Base-by-base conservation (phyloP, 1,140 invertebrate species). In the Luehdorfia chinensis region DNA sequence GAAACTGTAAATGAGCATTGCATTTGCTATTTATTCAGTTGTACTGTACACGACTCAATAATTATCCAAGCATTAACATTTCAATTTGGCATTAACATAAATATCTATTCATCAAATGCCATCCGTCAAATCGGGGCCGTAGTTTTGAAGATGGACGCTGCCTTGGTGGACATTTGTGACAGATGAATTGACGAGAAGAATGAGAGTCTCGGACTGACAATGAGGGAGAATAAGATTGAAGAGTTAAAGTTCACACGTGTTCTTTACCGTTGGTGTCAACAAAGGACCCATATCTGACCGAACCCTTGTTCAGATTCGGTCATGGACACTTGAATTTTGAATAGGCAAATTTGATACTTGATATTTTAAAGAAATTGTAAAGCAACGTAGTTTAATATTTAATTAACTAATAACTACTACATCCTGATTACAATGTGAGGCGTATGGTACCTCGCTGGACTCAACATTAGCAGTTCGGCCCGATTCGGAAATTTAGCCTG, bases 11-110 rank as follows among this genome's bases (percentile, higher is more conserved):
- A 66, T 63, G 57, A 55, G 53, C 51, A 58, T 52, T 48, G 11
- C 33, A 47, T 47, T 41, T 48, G 55, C 34, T 75, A 69, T 76
- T 70, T 78, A 77, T 73, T 66, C 73, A 76, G 57, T 61, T 72
- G 66, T 64, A 65, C 15, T 61, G 27, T 46, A 63, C 60, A 67
- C 51, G 47, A 71, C 60, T 60, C 58, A 55, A 74, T 76, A 72
- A 81, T 78, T 72, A 76, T 73, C 8, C 41, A 60, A 25, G 58
- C 53, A 83, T 84, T 84, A 73, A 68, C 80, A 84, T 84, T 62
- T 74, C 70, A 70, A 81, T 78, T 61, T 59, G 43, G 43, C 32
- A 85, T 83, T 80, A 72, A 37, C 71, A 83, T 83, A 79, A 66
- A 72, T 76, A 55, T 56, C 56, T 63, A 81, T 84, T 78, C 67